A percentile compares a stretch with the other conserved stretches of the same genome.
Conservation (phyloP, 2,888 invertebrate species). For the Phymatocera aterrima region DNA sequence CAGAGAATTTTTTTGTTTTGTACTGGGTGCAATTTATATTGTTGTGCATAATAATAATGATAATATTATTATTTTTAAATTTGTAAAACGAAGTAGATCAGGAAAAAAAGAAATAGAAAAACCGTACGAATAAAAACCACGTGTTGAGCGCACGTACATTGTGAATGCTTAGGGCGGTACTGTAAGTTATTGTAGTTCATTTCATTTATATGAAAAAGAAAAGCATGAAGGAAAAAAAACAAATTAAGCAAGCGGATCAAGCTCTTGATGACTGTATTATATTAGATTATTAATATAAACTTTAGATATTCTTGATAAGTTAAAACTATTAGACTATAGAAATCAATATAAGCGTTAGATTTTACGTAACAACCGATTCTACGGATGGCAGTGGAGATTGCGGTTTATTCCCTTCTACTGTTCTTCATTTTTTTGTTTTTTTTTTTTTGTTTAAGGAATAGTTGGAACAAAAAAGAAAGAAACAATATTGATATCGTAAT, state of each 20-base stretch:
- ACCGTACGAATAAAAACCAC: not conserved
- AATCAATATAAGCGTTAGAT: conserved; percentile 13
- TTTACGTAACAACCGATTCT: conserved; percentile 4
- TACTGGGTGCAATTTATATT: conserved; percentile 56
- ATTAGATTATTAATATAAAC: conserved; percentile 61
- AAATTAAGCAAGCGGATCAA: conserved; percentile 54
- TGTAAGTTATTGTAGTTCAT: conserved; percentile 43
- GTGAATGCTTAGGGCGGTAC: conserved; percentile 54
- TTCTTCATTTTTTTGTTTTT: not conserved
- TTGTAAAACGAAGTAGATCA: conserved; percentile 19
- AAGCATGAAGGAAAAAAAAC: no score
- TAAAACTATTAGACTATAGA: conserved; percentile 5
- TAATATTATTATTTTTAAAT: not conserved
- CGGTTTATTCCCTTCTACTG: not conserved
- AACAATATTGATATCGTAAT: conserved; percentile 25
- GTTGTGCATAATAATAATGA: conserved; percentile 58
- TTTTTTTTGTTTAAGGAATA: not conserved
- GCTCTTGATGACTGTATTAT: conserved; percentile 71
- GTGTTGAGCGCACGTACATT: conserved; percentile 47
- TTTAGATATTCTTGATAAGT: conserved; percentile 32
- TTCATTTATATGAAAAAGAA: conserved; percentile 53
- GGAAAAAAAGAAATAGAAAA: not conserved
- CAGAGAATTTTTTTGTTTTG: conserved; percentile 52
- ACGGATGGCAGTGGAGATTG: conserved; percentile 13
- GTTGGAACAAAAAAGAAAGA: not conserved